Evolutionary conservation across 2,113 vertebrate species (phyloP).

Genomic region (Archocentrus centrarchus): DNA sequence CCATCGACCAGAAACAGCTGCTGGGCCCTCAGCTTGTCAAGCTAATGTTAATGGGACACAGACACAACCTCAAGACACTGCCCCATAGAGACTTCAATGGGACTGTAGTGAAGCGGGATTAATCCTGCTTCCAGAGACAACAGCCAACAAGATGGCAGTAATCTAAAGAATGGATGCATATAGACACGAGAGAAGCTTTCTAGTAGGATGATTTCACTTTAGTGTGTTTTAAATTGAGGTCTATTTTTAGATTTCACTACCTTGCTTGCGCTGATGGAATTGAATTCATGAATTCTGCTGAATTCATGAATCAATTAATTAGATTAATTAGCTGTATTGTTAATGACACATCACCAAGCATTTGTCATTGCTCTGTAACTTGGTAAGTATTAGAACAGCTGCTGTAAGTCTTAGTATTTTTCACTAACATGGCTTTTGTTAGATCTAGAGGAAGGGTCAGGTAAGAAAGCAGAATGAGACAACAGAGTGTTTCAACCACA

Average conservation of each 20-base stretch:
- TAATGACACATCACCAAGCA: constrained; percentile 17
- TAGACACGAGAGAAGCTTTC: not conserved
- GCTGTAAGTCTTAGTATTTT: constrained; percentile 12
- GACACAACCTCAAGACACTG: not conserved
- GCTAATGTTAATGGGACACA: not conserved
- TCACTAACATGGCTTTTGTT: not conserved
- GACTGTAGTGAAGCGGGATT: not conserved
- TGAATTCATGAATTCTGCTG: not conserved
- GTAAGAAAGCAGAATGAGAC: not conserved
- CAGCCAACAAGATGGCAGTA: not conserved
- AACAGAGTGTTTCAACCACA: constrained; percentile 35
- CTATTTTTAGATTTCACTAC: not conserved
- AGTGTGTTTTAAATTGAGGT: not conserved
- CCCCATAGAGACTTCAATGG: not conserved
- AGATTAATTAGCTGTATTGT: constrained; percentile 11
- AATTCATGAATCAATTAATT: not conserved
- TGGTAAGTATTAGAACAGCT: constrained; percentile 21
- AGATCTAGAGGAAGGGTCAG: constrained; percentile 1
- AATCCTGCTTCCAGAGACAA: not conserved
- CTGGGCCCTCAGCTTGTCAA: not conserved
- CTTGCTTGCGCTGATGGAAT: not conserved
- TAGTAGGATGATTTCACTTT: not conserved
- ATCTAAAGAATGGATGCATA: not conserved
- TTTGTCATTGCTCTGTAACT: constrained; percentile 2
- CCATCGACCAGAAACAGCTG: not conserved